These are phyloP conservation scores for Axinella damicornis DNA, from an alignment of 37 sponge, comb jelly and placozoan genomes.

Conservation along the genomic window DNA sequence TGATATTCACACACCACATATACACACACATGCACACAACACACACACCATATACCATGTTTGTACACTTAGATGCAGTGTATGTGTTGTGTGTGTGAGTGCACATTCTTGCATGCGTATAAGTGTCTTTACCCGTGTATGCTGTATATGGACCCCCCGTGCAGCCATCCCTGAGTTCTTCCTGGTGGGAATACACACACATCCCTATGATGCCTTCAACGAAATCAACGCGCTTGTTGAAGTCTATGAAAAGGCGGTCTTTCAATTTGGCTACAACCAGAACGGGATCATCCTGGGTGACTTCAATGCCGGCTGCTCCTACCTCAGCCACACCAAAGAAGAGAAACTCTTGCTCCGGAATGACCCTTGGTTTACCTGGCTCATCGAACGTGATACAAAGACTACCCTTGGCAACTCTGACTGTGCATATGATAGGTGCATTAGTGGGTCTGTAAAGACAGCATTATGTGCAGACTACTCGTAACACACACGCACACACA, in stretches of 20 bases:
- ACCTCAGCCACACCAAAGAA: constrained; percentile 47
- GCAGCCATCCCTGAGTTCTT: constrained; percentile 46
- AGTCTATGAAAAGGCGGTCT: constrained; percentile 56
- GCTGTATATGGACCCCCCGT: background rate
- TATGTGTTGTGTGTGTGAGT: too few relatives aligned
- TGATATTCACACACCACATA: too few relatives aligned
- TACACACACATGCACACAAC: too few relatives aligned
- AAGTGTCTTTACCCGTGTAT: too few relatives aligned
- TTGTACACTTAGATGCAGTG: too few relatives aligned
- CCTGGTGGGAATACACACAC: constrained; percentile 73
- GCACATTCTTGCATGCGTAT: too few relatives aligned
- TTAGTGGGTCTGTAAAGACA: background rate
- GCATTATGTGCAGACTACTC: too few relatives aligned
- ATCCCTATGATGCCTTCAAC: constrained; percentile 61
- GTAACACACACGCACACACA: background rate
- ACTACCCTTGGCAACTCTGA: constrained; percentile 65
- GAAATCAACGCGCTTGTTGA: constrained; percentile 75
- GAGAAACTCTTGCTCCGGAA: constrained; percentile 31
- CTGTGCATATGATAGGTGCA: constrained; percentile 88
- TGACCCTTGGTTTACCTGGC: constrained; percentile 78
- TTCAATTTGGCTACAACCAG: background rate
- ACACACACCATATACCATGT: too few relatives aligned
- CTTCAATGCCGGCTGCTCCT: constrained; percentile 90
- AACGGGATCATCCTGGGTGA: constrained; percentile 81
- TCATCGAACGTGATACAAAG: constrained; percentile 55